phyloP scores from a whole-genome alignment of 2,888 invertebrate genomes.

The Invenusta paracnida region DNA sequence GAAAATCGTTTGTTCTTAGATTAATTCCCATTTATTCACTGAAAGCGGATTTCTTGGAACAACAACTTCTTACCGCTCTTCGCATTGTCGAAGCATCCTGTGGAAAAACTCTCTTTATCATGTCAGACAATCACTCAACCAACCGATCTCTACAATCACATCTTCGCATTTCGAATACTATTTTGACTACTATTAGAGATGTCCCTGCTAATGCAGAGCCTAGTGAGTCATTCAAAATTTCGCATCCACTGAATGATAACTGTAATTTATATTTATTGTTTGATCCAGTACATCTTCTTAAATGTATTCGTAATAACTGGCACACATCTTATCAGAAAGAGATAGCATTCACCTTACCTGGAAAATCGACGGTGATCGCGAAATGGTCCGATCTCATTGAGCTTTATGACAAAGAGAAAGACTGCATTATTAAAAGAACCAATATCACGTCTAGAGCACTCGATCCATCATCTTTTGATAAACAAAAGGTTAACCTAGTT shows the following conservation, averaged over 20 bases:
- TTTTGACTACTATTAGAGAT: slow-evolving; percentile 21
- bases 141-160: slow-evolving; percentile 6
- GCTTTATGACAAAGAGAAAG: slow-evolving; percentile 33
- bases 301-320: slow-evolving; percentile 39
- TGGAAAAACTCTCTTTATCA: slow-evolving; percentile 31
- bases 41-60: slow-evolving; percentile 5
- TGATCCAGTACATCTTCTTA: slow-evolving; percentile 36
- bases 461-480: slow-evolving; percentile 32
- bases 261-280: slow-evolving; percentile 34
- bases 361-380: slow-evolving; percentile 15
- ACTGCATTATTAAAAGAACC: slow-evolving; percentile 25
- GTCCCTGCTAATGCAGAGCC: slow-evolving; percentile 28
- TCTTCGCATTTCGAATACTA: slow-evolving; percentile 22
- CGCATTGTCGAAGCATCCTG: slow-evolving; percentile 34
- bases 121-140: slow-evolving; percentile 29
- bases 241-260: slow-evolving; percentile 28
- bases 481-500: slow-evolving; percentile 24
- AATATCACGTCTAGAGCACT: slow-evolving; percentile 19
- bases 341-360: slow-evolving; percentile 25
- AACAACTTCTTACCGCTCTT: slow-evolving; percentile 7
- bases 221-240: slow-evolving; percentile 16
- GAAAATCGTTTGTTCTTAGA: slow-evolving; percentile 30
- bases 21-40: slow-evolving; percentile 33
- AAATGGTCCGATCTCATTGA: slow-evolving; percentile 30
- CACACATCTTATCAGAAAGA: slow-evolving; percentile 11